phyloP scores from a whole-genome alignment of 2,113 vertebrate genomes.

The Otis tarda region DNA sequence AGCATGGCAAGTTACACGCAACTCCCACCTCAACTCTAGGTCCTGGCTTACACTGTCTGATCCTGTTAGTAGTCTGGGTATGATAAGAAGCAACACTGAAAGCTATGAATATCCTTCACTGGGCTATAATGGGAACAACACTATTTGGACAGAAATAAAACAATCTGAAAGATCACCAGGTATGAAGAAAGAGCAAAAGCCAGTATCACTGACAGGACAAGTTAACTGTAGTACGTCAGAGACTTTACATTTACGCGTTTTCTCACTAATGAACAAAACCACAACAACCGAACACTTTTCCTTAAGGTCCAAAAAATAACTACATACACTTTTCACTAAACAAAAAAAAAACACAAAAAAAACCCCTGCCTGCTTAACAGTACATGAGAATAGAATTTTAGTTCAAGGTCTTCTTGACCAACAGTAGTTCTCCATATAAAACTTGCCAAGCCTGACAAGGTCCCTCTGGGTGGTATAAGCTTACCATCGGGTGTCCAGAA shows the following conservation, averaged over 20 bases:
- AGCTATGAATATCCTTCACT: background rate
- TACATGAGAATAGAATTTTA: background rate
- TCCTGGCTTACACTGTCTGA: background rate
- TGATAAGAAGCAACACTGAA: background rate
- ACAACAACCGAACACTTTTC: background rate
- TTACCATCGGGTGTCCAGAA: background rate
- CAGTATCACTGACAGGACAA: background rate
- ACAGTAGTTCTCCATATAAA: background rate
- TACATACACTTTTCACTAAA: background rate
- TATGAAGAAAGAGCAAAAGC: background rate
- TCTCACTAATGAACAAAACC: background rate
- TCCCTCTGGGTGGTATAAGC: background rate
- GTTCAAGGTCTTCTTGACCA: background rate
- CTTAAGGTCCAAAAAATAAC: background rate
- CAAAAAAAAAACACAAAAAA: background rate
- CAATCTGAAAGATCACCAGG: background rate
- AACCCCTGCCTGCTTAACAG: background rate
- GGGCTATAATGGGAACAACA: background rate
- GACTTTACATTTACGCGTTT: background rate
- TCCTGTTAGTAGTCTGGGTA: background rate
- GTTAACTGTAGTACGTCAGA: background rate
- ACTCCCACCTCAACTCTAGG: background rate
- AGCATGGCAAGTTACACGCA: background rate
- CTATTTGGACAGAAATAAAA: background rate
- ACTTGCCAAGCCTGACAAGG: background rate